Evolutionary conservation across 2,888 invertebrate genomes (phyloP).

Genomic region (Chloroclysta siterata): DNA sequence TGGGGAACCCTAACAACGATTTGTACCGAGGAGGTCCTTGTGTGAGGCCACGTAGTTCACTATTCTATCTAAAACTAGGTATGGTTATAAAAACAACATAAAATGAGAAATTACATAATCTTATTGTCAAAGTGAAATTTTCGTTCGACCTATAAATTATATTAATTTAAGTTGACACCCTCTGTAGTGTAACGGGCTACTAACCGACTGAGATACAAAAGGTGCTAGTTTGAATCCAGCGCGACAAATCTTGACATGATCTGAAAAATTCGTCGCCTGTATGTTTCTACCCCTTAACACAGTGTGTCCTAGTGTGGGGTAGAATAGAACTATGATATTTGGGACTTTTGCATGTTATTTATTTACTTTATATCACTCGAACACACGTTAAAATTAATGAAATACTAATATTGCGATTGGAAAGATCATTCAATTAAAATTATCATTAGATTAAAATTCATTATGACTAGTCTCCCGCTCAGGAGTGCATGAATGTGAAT

Average conservation of each 20-base stretch:
- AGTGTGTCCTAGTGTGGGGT: background rate
- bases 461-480: slow-evolving; percentile 71
- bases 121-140: slow-evolving; percentile 33
- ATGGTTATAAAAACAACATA: slow-evolving; percentile 30
- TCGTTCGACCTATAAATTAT: background rate
- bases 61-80: slow-evolving; percentile 31
- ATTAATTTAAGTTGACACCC: background rate
- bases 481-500: slow-evolving; percentile 57
- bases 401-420: slow-evolving; percentile 56
- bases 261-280: background rate
- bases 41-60: slow-evolving; percentile 58
- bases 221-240: background rate
- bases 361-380: slow-evolving; percentile 40
- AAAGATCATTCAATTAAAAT: slow-evolving; percentile 40
- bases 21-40: slow-evolving; percentile 71
- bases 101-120: slow-evolving; percentile 21
- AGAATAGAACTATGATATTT: background rate
- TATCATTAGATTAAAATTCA: slow-evolving; percentile 49
- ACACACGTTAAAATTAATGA: slow-evolving; percentile 47
- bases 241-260: background rate
- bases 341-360: slow-evolving; percentile 1
- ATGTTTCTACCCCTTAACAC: background rate
- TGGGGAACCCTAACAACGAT: slow-evolving; percentile 62
- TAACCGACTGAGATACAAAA: background rate
- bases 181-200: background rate